Evolutionary conservation across 2,888 invertebrate species (phyloP).

Genomic region (Eupeodes luniger): DNA sequence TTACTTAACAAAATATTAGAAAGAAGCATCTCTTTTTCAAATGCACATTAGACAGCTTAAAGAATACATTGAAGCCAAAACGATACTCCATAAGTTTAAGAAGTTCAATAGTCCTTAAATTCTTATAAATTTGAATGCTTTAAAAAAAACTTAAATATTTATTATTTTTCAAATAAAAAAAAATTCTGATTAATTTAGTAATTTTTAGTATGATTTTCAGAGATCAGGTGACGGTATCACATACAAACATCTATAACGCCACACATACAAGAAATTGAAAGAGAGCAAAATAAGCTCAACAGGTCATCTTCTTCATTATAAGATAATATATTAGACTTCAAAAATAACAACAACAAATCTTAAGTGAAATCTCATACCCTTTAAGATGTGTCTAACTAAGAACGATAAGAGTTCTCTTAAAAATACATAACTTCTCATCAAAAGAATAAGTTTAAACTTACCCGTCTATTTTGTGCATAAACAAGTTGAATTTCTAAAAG

Average conservation of each 20-base stretch:
- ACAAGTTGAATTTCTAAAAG: not conserved
- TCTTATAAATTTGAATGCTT: no score
- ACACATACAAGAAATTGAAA: constrained; percentile 2
- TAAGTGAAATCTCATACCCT: not conserved
- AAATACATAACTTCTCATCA: not conserved
- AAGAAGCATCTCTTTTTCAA: no score
- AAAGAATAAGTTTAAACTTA: not conserved
- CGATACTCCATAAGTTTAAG: no score
- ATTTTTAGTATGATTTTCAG: not conserved
- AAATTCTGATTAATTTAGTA: not conserved
- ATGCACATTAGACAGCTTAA: no score
- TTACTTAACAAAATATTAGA: no score
- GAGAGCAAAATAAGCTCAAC: constrained; percentile 7
- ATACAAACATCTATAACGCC: not conserved
- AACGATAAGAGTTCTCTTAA: not conserved
- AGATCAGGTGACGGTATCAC: constrained; percentile 16
- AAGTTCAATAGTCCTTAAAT: no score
- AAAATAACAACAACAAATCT: not conserved
- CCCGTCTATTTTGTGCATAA: constrained; percentile 15
- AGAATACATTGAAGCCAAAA: no score
- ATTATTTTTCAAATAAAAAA: no score
- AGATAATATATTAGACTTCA: not conserved
- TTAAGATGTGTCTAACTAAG: not conserved
- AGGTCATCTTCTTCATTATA: constrained; percentile 21
- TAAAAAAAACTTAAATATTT: no score